Evolutionary conservation across 2,888 invertebrate genomes (phyloP), one percentile per base, ranked within the genome.

Genomic region (Dasypogon diadema): DNA sequence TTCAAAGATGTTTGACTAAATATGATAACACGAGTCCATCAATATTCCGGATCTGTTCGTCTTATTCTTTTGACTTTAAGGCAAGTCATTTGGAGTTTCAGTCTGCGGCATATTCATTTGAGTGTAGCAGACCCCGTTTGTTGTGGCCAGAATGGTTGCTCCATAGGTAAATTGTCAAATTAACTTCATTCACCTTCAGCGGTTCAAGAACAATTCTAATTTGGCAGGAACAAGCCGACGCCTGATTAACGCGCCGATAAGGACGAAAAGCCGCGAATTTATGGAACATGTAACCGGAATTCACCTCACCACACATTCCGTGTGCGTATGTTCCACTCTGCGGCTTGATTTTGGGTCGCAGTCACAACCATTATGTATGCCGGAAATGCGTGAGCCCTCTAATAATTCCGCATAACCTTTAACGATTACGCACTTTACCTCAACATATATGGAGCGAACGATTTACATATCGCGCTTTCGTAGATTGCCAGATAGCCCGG

Each of bases 331-430:
- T 24, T 34, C n/a, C 16, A 18, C 18, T 14, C 24, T 42, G 16
- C 8, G 22, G 14, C 10, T 6, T n/a, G 24, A 26, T 42, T 42
- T 16, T 4, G 24, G 18, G 12, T 21, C 24, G 22, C 5, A 24
- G 14, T 55, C 16, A 56, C 37, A 73, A 58, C 24, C 26, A 55
- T 42, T 58, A 37, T 73, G 60, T 74, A 55, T 58, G 30, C 74
- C 77, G 77, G 77, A 77, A 77, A 77, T 77, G 77, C 77, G 77
- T 77, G 77, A 77, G 75, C 74, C 60, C 74, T 37, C 73, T 68
- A 77, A 77, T 77, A 77, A 77, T 58, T 76, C 73, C 46, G 65
- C 63, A 72, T 77, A 74, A 74, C 74, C 75, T 77, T 77, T 77
- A 63, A 68, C 73, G 72, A 75, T 75, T 73, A 77, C 65, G 73